Evolutionary conservation across 2,113 vertebrate species (phyloP).

Genomic region (Chloropsis hardwickii): DNA sequence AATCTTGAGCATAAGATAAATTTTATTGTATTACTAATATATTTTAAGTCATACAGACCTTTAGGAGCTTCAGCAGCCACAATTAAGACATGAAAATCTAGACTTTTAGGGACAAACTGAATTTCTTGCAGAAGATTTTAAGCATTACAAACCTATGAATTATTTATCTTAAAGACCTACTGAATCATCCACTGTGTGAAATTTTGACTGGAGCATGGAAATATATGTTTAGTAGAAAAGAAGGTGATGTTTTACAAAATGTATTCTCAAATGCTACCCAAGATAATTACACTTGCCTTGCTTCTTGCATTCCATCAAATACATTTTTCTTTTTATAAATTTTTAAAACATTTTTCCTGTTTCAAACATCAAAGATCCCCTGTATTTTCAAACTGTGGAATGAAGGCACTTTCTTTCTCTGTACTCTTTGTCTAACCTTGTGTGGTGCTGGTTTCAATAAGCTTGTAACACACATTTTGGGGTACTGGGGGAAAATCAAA

Average conservation of each 20-base stretch:
- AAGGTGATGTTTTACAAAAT: not conserved
- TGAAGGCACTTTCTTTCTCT: not conserved
- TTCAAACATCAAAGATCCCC: not conserved
- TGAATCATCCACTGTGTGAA: not conserved
- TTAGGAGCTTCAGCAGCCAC: not conserved
- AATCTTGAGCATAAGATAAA: not conserved
- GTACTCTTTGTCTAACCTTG: not conserved
- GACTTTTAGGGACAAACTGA: not conserved
- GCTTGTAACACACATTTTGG: not conserved
- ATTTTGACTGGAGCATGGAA: not conserved
- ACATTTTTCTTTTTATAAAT: not conserved
- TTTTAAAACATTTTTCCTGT: not conserved
- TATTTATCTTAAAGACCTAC: not conserved
- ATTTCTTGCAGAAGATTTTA: not conserved
- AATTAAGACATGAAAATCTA: not conserved
- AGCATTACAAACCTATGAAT: not conserved
- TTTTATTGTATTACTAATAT: not conserved
- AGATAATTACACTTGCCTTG: not conserved
- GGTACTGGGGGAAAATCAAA: not conserved
- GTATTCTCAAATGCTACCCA: not conserved
- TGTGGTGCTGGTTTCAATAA: not conserved
- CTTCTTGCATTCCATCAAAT: not conserved
- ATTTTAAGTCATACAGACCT: not conserved
- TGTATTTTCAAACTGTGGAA: not conserved
- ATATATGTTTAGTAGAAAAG: not conserved